A percentile compares a stretch with the other conserved stretches of the same genome.
These are phyloP conservation scores for Alosa alosa DNA, from an alignment of 2,113 vertebrate species.

Conservation along the genomic window DNA sequence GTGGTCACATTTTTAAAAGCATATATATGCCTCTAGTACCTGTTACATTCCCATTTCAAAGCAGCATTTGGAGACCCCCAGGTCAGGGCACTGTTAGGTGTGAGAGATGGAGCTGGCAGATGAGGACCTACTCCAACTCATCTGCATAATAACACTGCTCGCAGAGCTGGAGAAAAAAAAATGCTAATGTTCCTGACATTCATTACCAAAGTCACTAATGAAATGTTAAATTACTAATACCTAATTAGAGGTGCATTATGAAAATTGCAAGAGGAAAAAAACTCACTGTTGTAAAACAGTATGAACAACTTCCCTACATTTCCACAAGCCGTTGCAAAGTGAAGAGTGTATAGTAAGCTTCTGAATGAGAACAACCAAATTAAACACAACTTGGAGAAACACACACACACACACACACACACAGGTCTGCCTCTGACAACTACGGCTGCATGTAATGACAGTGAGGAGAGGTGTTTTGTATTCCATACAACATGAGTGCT, in stretches of 20 bases:
- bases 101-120: background rate
- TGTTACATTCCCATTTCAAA: background rate
- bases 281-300: background rate
- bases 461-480: background rate
- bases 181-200: constrained; percentile 4
- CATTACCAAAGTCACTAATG: background rate
- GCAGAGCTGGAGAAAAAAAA: background rate
- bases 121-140: background rate
- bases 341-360: background rate
- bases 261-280: background rate
- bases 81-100: background rate
- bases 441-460: background rate
- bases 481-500: background rate
- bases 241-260: constrained; percentile 11
- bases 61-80: background rate
- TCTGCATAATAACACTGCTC: background rate
- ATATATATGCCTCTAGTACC: background rate
- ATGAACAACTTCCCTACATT: background rate
- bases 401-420: background rate
- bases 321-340: background rate
- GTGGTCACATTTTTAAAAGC: background rate
- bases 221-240: constrained; percentile 5
- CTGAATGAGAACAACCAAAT: background rate
- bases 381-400: background rate
- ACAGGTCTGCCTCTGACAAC: background rate